Conservation (phyloP, 2,888 invertebrate species). For the Epsilonema sp. region DNA sequence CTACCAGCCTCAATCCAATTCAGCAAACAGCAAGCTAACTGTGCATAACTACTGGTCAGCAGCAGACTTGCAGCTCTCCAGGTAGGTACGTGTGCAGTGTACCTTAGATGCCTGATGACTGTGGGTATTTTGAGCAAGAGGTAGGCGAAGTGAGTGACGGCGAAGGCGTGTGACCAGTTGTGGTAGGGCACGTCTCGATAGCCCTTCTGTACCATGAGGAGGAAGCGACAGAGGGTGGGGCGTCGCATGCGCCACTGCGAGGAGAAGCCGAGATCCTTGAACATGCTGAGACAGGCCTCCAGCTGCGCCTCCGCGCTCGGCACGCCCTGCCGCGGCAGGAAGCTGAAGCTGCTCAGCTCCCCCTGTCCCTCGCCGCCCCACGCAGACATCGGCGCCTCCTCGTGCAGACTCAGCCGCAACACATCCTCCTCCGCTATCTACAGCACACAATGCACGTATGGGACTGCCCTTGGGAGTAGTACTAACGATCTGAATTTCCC, state of each 20-base stretch:
- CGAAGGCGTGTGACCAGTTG: constrained; percentile 64
- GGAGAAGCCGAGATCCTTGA: constrained; percentile 49
- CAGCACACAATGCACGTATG: constrained; percentile 8
- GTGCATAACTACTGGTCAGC: background rate
- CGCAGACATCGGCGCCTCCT: too few species aligned
- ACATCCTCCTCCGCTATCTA: constrained; percentile 32
- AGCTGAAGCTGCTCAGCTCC: constrained; percentile 31
- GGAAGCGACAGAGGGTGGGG: constrained; percentile 46
- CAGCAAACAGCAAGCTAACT: background rate
- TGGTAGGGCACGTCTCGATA: constrained; percentile 52
- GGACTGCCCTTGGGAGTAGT: too few species aligned
- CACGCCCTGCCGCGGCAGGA: constrained; percentile 32
- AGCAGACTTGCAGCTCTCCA: too few species aligned
- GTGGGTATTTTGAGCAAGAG: constrained; percentile 46
- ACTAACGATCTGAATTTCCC: too few species aligned
- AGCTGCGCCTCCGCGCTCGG: too few species aligned
- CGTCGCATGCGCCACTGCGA: constrained; percentile 46
- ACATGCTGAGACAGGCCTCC: constrained; percentile 37
- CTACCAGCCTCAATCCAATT: too few species aligned
- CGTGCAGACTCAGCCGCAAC: constrained; percentile 19
- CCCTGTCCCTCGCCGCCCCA: constrained; percentile 24
- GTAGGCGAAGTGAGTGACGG: constrained; percentile 60
- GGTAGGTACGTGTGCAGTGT: too few species aligned
- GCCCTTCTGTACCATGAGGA: constrained; percentile 53
- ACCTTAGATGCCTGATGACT: too few species aligned